A percentile compares a stretch with the other conserved stretches of the same genome.
Conservation (phyloP, 2,797 vertebrate genomes). For the Astyanax mexicanus region DNA sequence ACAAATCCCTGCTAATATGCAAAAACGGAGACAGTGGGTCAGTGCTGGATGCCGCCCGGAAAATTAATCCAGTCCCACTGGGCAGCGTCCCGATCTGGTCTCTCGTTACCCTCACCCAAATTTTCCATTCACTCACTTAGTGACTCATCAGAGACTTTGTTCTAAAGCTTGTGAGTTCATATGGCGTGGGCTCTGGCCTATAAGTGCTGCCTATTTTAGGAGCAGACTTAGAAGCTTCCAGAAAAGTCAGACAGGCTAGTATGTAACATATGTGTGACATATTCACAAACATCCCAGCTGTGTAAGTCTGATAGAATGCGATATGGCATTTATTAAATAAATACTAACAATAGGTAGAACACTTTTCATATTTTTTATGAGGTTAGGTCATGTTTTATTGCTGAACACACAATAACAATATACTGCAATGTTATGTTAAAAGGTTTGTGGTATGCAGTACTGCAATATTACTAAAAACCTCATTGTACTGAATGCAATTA, state of each 20-base stretch:
- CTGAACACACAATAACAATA: too few species aligned
- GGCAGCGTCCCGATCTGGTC: conserved; percentile 50
- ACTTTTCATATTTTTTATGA: too few species aligned
- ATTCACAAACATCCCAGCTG: too few species aligned
- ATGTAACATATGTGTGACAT: too few species aligned
- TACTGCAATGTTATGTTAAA: too few species aligned
- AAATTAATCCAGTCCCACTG: conserved; percentile 58
- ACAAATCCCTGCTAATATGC: conserved; percentile 66
- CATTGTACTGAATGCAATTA: too few species aligned
- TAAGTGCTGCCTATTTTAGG: neutral
- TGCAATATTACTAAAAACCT: too few species aligned
- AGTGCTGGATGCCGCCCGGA: conserved; percentile 50
- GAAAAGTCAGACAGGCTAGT: neutral
- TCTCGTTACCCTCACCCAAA: neutral
- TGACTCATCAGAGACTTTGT: neutral
- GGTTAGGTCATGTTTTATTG: too few species aligned
- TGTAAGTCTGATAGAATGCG: neutral
- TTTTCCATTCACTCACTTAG: neutral
- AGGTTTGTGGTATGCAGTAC: too few species aligned
- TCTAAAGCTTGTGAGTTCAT: neutral
- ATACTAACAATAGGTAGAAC: neutral
- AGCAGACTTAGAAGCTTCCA: neutral
- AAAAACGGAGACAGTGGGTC: conserved; percentile 52
- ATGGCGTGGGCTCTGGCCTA: neutral
- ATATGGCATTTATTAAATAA: neutral